Percentiles rank a stretch among this genome's conserved stretches.
These are phyloP conservation scores for Hydractinia symbiolongicarpus DNA, from an alignment of 30 jellyfish, hydroid and myxozoan species.

Conservation along the genomic window DNA sequence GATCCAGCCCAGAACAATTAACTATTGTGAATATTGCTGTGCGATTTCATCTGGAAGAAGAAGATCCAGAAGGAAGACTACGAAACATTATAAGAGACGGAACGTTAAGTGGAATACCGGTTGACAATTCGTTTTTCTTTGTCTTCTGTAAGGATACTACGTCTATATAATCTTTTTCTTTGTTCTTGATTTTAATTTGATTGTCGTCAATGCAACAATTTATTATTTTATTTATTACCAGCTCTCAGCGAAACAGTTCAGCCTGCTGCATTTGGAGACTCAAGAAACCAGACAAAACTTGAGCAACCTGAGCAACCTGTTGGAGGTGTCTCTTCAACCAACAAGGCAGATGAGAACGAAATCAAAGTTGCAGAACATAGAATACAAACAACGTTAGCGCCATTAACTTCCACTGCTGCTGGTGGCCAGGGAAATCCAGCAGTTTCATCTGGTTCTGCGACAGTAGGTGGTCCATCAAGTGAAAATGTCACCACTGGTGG, in stretches of 20 bases:
- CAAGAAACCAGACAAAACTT: slow-evolving; percentile 41
- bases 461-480: not conserved
- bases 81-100: slow-evolving; percentile 53
- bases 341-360: slow-evolving; percentile 44
- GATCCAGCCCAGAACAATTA: slow-evolving; percentile 57
- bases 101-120: slow-evolving; percentile 60
- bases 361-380: slow-evolving; percentile 37
- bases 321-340: slow-evolving; percentile 35
- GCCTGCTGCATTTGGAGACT: slow-evolving; percentile 36
- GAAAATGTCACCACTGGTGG: not conserved
- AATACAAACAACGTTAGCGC: not conserved
- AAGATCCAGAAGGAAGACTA: slow-evolving; percentile 56
- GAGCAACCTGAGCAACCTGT: slow-evolving; percentile 22
- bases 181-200: not conserved
- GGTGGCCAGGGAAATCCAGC: slow-evolving; percentile 7
- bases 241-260: slow-evolving; percentile 10
- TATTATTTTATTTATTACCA: not conserved
- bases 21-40: slow-evolving; percentile 64
- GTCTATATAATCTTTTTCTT: too few species aligned
- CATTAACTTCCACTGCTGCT: not conserved
- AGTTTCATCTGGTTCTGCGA: not conserved
- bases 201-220: not conserved
- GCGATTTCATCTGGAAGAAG: slow-evolving; percentile 52
- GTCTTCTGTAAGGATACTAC: slow-evolving; percentile 48
- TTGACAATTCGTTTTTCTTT: slow-evolving; percentile 49